Evolutionary conservation across 2,113 vertebrate species (phyloP).

Genomic region (Phalacrocorax carbo): DNA sequence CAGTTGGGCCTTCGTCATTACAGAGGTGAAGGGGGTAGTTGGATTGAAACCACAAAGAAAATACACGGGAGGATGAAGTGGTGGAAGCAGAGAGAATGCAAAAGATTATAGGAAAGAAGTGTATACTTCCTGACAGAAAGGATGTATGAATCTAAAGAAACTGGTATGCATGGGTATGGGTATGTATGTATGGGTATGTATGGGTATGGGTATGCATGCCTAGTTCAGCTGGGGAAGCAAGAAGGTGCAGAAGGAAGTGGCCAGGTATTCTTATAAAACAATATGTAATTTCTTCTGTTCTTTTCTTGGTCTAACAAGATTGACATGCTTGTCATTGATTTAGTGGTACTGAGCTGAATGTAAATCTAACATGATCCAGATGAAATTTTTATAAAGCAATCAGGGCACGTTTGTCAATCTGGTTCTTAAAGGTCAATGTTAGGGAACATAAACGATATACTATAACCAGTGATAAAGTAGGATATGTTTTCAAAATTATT

Average conservation of each 20-base stretch:
- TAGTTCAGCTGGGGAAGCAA: not conserved
- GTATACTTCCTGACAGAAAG: not conserved
- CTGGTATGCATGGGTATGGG: too few relatives aligned
- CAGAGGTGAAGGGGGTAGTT: not conserved
- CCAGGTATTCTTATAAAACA: not conserved
- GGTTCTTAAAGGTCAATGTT: not conserved
- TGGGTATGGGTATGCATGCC: accelerated
- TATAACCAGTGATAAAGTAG: not conserved
- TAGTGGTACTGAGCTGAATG: not conserved
- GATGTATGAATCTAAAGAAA: not conserved
- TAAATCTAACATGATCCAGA: not conserved
- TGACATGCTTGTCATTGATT: not conserved
- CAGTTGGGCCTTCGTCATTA: not conserved
- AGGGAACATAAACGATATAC: not conserved
- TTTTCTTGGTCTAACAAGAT: not conserved
- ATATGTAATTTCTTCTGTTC: not conserved
- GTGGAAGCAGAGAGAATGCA: not conserved
- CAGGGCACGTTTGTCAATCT: not conserved
- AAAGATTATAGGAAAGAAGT: not conserved
- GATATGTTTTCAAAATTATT: not conserved
- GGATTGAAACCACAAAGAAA: not conserved
- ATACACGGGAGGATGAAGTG: not conserved
- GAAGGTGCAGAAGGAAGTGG: not conserved
- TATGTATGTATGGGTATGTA: too few relatives aligned
- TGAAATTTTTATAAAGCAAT: not conserved